These are phyloP conservation scores for Macrobrachium nipponense DNA, from an alignment of 1,140 invertebrate species.

Conservation along the genomic window DNA sequence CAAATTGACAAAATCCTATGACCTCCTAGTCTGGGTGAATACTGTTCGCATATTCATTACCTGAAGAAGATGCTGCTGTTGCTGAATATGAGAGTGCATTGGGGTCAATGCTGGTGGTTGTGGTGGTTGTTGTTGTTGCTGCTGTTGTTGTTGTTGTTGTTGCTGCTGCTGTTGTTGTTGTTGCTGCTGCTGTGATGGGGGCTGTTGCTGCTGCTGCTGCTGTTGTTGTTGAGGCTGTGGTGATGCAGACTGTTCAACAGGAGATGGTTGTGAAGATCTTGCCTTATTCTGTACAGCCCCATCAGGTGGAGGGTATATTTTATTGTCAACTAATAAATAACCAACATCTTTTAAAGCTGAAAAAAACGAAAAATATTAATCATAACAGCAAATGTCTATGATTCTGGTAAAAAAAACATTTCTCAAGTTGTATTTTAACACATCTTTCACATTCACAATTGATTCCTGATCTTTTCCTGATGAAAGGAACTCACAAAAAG, in stretches of 20 bases:
- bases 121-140: slow-evolving; percentile 63
- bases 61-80: slow-evolving; percentile 68
- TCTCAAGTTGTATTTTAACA: neutral
- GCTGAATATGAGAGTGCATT: slow-evolving; percentile 67
- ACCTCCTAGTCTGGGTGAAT: too few species aligned
- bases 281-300: slow-evolving; percentile 36
- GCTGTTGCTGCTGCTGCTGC: slow-evolving; percentile 60
- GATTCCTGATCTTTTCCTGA: too few species aligned
- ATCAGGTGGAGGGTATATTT: slow-evolving; percentile 59
- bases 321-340: slow-evolving; percentile 63
- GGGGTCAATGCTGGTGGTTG: slow-evolving; percentile 64
- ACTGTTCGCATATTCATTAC: neutral
- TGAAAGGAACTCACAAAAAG: too few species aligned
- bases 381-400: neutral
- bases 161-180: slow-evolving; percentile 39
- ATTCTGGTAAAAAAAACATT: neutral
- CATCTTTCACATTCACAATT: too few species aligned
- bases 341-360: slow-evolving; percentile 64
- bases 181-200: slow-evolving; percentile 1
- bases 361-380: slow-evolving; percentile 9
- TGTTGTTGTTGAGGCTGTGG: slow-evolving; percentile 62
- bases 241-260: slow-evolving; percentile 66
- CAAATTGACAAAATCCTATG: too few species aligned
- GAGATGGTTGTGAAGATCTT: slow-evolving; percentile 66
- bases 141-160: slow-evolving; percentile 17